Evolutionary conservation across 1,140 invertebrate species (phyloP), one percentile per base, ranked within the genome.

Genomic region (Drosophila willistoni): DNA sequence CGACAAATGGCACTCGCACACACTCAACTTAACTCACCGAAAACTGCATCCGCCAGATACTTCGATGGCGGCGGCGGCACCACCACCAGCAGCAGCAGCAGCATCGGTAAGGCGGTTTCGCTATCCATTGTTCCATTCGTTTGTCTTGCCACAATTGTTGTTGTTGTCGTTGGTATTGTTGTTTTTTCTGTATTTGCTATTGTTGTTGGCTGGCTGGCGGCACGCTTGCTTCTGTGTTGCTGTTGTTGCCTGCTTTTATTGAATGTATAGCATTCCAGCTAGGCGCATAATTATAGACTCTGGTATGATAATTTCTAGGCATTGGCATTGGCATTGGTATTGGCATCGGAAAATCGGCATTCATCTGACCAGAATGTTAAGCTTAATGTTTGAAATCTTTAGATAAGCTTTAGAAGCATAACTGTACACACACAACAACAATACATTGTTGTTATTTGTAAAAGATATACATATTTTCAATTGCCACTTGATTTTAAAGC

Each of bases 271-370:
- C 70, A 87, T 87, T 87, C 77, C 56, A 29, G 33, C 47, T 47
- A 63, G 76, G 56, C 83, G 77, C 76, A 87, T 87, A 80, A 89
- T 84, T 89, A 85, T 56, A 56, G 80, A 36, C 71, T 57, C 64
- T 71, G 84, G 80, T 83, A 87, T 87, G 84, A 89, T 89, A 89
- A 87, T 87, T 87, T 83, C 29, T 59, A 55, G 44, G 55, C 65
- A 51, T 61, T 70, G 59, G 64, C 47, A 75, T 74, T 66, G 62
- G 73, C 42, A 75, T 74, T 66, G 62, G 73, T 39, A 74, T 77
- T 61, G 71, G 25, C 61, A 73, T 39, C 44, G 44, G 44, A 7
- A 51, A 51, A 51, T 51, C 44, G 51, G 68, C 66, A 78, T 79
- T 73, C 62, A 67, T 83, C 65, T 59, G 56, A 54, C 44, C 68